phyloP scores from a whole-genome alignment of 2,888 invertebrate species.

The Tortricodes alternella region DNA sequence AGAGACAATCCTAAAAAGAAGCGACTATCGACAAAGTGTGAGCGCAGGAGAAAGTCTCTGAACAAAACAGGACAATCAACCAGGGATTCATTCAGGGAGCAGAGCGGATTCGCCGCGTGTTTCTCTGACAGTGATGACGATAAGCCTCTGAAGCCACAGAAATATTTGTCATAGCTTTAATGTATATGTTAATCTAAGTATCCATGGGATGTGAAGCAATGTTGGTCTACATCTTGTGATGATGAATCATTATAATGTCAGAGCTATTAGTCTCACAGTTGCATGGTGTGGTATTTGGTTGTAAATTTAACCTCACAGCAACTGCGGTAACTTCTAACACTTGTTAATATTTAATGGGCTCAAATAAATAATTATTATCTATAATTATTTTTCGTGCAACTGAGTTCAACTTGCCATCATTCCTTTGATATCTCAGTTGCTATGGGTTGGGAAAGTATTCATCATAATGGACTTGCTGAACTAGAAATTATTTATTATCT shows the following conservation, averaged over 20 bases:
- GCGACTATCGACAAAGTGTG: conserved; percentile 36
- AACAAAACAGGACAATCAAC: conserved; percentile 47
- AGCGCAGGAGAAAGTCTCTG: conserved; percentile 43
- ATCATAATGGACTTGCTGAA: neutral
- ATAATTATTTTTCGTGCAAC: neutral
- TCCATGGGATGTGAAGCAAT: conserved; percentile 12
- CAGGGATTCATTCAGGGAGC: conserved; percentile 59
- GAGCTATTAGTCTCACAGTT: neutral
- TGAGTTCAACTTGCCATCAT: neutral
- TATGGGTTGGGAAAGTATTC: neutral
- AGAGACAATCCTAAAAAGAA: conserved; percentile 40
- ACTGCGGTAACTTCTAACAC: neutral
- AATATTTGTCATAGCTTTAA: conserved; percentile 34
- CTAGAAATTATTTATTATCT: neutral
- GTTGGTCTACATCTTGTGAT: conserved; percentile 4
- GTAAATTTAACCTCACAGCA: neutral
- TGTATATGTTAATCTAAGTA: conserved; percentile 9
- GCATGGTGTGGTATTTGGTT: conserved; percentile 2
- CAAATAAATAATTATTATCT: neutral
- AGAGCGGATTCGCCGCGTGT: conserved; percentile 70
- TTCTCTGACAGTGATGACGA: conserved; percentile 76
- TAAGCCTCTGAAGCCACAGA: conserved; percentile 54
- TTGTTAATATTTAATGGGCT: neutral
- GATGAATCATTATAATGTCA: neutral
- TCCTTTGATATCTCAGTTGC: too few species aligned